Evolutionary conservation across 2,113 vertebrate species (phyloP).

Genomic region (Gopherus flavomarginatus): DNA sequence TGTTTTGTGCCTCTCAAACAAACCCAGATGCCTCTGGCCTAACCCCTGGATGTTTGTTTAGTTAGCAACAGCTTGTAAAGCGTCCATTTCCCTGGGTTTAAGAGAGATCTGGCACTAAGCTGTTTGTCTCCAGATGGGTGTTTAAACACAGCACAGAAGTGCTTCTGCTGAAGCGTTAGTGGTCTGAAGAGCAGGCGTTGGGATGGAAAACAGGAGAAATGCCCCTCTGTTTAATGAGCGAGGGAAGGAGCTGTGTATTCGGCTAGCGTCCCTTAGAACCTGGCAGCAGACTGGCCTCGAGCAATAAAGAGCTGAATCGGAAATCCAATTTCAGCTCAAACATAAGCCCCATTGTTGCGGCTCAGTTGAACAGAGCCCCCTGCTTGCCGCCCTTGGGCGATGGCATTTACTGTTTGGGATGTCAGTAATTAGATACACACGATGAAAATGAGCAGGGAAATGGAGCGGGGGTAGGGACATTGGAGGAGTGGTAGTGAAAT

Average conservation of each 20-base stretch:
- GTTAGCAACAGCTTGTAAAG: background rate
- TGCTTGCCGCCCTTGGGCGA: background rate
- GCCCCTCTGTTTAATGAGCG: background rate
- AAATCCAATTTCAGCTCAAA: conserved; percentile 51
- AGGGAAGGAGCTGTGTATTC: background rate
- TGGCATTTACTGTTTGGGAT: background rate
- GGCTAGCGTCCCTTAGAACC: background rate
- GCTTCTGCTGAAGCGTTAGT: conserved; percentile 20
- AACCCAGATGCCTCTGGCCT: background rate
- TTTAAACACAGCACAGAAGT: conserved; percentile 26
- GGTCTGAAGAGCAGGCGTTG: background rate
- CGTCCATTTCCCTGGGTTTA: background rate
- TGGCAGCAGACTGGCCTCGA: background rate
- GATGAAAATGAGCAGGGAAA: background rate
- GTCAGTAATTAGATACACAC: background rate
- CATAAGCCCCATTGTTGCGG: background rate
- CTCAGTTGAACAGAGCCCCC: conserved; percentile 21
- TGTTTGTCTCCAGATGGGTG: conserved; percentile 33
- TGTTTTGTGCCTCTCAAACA: background rate
- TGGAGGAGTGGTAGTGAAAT: background rate
- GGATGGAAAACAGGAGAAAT: background rate
- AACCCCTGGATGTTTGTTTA: background rate
- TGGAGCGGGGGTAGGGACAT: background rate
- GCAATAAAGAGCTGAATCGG: conserved; percentile 43
- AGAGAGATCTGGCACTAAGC: conserved; percentile 37